Evolutionary conservation across 2,888 invertebrate species (phyloP).

Genomic region (Tenthredo mesomela): DNA sequence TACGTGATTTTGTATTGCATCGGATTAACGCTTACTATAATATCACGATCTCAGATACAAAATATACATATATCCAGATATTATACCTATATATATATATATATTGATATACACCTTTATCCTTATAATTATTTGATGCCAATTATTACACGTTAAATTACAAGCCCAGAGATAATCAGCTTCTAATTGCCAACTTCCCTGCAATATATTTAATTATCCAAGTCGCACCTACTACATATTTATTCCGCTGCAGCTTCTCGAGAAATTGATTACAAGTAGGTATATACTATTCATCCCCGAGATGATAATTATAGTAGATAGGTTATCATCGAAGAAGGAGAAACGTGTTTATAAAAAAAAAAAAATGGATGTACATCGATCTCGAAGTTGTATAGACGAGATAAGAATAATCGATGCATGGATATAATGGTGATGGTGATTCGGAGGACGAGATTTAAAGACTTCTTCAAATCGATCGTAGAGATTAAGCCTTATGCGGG

Average conservation of each 20-base stretch:
- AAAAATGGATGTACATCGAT: neutral
- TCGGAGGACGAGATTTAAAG: neutral
- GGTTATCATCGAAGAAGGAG: neutral
- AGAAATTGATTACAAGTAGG: neutral
- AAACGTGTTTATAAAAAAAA: neutral
- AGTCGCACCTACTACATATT: neutral
- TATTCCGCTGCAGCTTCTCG: neutral
- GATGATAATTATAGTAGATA: no score
- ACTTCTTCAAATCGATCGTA: constrained; percentile 10
- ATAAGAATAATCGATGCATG: neutral
- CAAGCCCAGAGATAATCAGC: neutral
- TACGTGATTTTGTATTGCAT: constrained; percentile 10
- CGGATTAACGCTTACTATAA: neutral
- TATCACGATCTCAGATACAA: neutral
- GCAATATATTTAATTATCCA: neutral
- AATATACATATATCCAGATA: neutral
- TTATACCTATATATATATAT: neutral
- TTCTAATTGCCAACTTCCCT: neutral
- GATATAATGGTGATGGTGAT: neutral
- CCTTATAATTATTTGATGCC: neutral
- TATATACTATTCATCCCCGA: neutral
- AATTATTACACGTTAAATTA: neutral
- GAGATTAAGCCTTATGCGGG: neutral
- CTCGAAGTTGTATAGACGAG: neutral
- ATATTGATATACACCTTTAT: neutral